Evolutionary conservation across 1,140 invertebrate genomes (phyloP), one percentile per base, ranked within the genome.

Genomic region (Ylistrum balloti): DNA sequence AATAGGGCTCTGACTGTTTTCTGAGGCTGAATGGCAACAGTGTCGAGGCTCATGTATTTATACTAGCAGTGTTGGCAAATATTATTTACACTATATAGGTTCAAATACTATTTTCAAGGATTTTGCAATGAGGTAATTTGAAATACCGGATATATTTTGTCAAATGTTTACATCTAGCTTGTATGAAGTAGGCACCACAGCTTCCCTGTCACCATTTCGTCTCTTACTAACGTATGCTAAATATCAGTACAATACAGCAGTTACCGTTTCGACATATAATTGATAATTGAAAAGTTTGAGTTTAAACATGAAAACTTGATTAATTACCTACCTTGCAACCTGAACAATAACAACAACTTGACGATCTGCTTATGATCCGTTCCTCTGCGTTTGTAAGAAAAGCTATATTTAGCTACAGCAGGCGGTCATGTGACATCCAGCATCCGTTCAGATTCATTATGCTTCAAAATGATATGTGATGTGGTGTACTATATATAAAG

Each of bases 341-440:
- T 74, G 17, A 1, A 28, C 56, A 28, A n/a, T 74, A 74, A 3
- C 28, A 74, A 74, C n/a, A 74, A n/a, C 22, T 28, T 74, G n/a
- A 28, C 56, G n/a, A 28, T 74, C 5, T n/a, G 0, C 56, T 22
- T 74, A 9, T 74, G 9, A 74, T 28, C 56, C 13, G 56, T n/a
- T 74, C 17, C 56, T 74, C 56, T 74, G 56, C 56, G 56, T 74
- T 74, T 28, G 56, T 3, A 28, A 17, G 22, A n/a, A 74, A 9
- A n/a, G 35, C 56, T 74, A 74, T 74, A 74, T 74, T 74, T 28
- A 74, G 56, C 56, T 74, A 28, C 56, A 74, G 56, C 56, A 74
- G n/a, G 2, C 22, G 56, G 56, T 74, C 56, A 74, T 74, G 56
- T 74, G 56, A 74, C 28, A 56, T 56, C 17, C 17, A 74, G 56